Percentiles rank a stretch among this genome's conserved stretches.
phyloP scores from a whole-genome alignment of 2,888 invertebrate genomes.

The Andrena marginata region DNA sequence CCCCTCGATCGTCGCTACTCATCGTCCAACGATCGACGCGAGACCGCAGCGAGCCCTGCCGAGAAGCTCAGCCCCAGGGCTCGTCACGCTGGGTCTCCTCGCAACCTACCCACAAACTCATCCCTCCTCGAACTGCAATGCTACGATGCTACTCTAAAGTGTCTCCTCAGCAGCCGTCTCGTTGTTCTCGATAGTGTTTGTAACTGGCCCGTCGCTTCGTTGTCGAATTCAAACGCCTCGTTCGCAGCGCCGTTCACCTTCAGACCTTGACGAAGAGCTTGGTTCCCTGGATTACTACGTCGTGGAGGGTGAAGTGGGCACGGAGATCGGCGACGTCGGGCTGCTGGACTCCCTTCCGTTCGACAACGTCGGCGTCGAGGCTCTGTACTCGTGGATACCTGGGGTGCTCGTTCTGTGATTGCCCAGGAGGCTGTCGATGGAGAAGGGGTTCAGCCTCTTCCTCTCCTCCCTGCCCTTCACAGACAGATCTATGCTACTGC shows the following conservation, averaged over 20 bases:
- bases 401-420: constrained; percentile 78
- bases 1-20: neutral
- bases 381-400: constrained; percentile 74
- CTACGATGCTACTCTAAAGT: constrained; percentile 37
- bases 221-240: constrained; percentile 40
- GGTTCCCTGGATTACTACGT: constrained; percentile 75
- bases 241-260: neutral
- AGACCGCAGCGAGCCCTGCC: neutral
- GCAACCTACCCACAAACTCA: neutral
- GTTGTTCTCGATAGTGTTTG: constrained; percentile 51
- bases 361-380: constrained; percentile 78
- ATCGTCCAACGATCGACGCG: neutral
- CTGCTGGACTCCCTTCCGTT: constrained; percentile 80
- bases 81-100: neutral
- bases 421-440: constrained; percentile 93
- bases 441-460: constrained; percentile 93
- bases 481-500: constrained; percentile 83
- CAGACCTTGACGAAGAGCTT: neutral
- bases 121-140: constrained; percentile 14
- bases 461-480: constrained; percentile 87
- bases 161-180: constrained; percentile 14
- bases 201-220: constrained; percentile 54
- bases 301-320: constrained; percentile 81
- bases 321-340: constrained; percentile 79
- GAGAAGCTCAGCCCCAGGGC: neutral